These are phyloP conservation scores for Eulemur macaco DNA, from an alignment of 2,113 vertebrate species.

Conservation along the genomic window DNA sequence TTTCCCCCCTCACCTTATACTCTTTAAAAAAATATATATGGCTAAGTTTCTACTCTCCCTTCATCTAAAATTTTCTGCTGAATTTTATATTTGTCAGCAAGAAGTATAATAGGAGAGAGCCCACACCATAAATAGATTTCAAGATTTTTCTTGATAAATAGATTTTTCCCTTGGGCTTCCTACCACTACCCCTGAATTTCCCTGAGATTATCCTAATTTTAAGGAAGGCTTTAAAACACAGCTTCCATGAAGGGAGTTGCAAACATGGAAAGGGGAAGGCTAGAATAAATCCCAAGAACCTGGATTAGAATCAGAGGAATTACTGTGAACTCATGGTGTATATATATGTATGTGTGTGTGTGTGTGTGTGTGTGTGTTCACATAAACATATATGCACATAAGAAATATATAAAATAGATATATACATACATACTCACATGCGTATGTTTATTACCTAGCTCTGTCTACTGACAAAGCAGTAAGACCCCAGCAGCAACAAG, in stretches of 20 bases:
- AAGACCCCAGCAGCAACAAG: neutral
- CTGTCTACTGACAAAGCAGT: neutral
- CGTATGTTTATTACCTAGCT: neutral
- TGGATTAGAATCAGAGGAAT: neutral
- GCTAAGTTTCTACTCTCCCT: neutral
- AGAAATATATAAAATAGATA: neutral
- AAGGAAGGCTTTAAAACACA: constrained; percentile 5
- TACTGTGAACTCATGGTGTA: neutral
- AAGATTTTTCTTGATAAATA: neutral
- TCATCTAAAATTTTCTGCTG: neutral
- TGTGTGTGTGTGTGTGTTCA: neutral
- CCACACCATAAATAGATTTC: neutral
- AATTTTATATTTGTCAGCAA: constrained; percentile 28
- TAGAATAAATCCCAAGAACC: neutral
- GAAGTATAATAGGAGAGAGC: neutral
- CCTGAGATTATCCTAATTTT: neutral
- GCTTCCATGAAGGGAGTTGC: neutral
- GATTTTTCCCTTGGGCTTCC: neutral
- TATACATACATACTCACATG: neutral
- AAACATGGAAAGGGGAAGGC: neutral
- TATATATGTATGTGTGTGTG: no score
- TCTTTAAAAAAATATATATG: neutral
- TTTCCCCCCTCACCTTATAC: neutral
- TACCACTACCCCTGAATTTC: neutral
- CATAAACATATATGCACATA: neutral